Evolutionary conservation across 2,888 invertebrate species (phyloP).

Genomic region (Cyclophora punctaria): DNA sequence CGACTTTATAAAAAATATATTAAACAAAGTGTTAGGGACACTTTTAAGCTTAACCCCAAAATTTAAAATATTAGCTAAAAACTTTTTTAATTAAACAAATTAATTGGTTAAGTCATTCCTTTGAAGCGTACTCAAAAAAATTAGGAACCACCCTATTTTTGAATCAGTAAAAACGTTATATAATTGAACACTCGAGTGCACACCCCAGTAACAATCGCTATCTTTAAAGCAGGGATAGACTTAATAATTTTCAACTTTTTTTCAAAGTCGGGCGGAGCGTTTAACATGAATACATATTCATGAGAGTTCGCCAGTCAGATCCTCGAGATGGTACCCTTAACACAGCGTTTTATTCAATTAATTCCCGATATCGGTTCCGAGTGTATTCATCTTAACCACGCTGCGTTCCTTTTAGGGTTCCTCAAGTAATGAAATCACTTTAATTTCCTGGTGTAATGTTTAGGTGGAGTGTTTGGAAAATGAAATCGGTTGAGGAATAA

Average conservation of each 20-base stretch:
- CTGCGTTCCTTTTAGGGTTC: conserved; percentile 27
- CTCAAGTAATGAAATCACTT: background rate
- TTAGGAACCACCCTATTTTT: no score
- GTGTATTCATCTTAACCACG: conserved; percentile 31
- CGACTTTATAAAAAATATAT: no score
- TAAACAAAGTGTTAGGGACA: no score
- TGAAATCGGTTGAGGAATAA: no score
- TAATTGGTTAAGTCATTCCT: no score
- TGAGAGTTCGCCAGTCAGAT: conserved; percentile 31
- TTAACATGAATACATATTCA: conserved; percentile 61
- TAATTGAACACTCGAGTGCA: conserved; percentile 6
- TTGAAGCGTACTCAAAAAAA: no score
- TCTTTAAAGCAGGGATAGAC: conserved; percentile 13
- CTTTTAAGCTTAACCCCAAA: no score
- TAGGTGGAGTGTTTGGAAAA: no score
- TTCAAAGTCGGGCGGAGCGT: conserved; percentile 44
- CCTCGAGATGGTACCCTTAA: conserved; percentile 33
- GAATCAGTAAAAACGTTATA: no score
- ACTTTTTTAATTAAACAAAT: no score
- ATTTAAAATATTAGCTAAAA: no score
- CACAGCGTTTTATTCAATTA: conserved; percentile 67
- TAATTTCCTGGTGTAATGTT: no score
- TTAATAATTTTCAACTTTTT: conserved; percentile 47
- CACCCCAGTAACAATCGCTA: conserved; percentile 32
- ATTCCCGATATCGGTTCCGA: conserved; percentile 41